These are phyloP conservation scores for Bombylius major DNA, from an alignment of 2,888 invertebrate genomes.

Conservation along the genomic window DNA sequence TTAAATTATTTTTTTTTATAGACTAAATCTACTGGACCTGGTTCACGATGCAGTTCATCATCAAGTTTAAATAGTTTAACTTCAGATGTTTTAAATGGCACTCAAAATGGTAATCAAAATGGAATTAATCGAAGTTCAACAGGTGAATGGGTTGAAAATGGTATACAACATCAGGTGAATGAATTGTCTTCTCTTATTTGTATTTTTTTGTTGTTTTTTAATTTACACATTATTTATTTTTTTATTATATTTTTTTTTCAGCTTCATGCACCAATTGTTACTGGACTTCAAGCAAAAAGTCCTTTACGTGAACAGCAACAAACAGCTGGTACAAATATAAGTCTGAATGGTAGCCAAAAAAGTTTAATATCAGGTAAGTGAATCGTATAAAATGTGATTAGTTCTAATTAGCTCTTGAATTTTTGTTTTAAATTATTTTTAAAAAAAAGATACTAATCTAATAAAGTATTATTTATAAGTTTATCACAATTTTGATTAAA, in stretches of 20 bases:
- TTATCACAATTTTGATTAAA: too few species aligned
- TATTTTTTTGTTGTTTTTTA: not conserved
- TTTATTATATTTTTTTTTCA: conserved; percentile 3
- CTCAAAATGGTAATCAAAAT: conserved; percentile 16
- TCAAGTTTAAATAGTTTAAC: conserved; percentile 47
- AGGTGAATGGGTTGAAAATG: conserved; percentile 32
- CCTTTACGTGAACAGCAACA: conserved; percentile 39
- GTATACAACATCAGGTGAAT: conserved; percentile 14
- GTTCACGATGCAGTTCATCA: conserved; percentile 52
- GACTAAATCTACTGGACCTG: conserved; percentile 27
- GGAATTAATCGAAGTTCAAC: conserved; percentile 8
- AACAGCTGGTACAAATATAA: conserved; percentile 19
- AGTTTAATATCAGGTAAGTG: conserved; percentile 17
- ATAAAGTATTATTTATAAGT: too few species aligned
- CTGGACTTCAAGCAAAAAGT: conserved; percentile 27
- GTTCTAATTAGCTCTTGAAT: not conserved
- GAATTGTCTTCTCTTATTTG: not conserved
- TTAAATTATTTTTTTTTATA: not conserved
- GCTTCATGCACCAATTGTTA: conserved; percentile 15
- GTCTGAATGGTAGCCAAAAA: conserved; percentile 15
- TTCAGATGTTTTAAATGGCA: conserved; percentile 31
- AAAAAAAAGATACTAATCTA: too few species aligned
- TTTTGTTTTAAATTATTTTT: too few species aligned
- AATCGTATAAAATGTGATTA: not conserved
- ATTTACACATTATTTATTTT: not conserved